A percentile compares a stretch with the other conserved stretches of the same genome.
Evolutionary conservation across 2,113 vertebrate genomes (phyloP).

Genomic region (Zosterops hypoxanthus): DNA sequence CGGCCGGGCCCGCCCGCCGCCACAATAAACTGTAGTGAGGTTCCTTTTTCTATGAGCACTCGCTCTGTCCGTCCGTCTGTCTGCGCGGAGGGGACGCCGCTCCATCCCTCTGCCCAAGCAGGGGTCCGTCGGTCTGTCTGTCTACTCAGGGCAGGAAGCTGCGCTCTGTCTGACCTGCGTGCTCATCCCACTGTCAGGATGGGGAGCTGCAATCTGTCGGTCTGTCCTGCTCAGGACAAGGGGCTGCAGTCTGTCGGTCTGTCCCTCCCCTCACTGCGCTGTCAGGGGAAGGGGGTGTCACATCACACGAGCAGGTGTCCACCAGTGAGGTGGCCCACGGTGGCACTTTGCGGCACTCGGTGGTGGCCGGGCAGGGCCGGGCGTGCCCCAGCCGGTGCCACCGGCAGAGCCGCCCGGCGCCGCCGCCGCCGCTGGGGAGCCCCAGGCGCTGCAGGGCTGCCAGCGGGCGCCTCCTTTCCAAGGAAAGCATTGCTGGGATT

Average conservation of each 20-base stretch:
- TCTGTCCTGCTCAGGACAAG: too few species aligned
- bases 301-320: fast-evolving
- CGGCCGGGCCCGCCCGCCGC: neutral
- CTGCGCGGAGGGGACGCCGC: too few species aligned
- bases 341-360: too few species aligned
- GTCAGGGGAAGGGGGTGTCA: too few species aligned
- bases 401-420: neutral
- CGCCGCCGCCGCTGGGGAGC: fast-evolving
- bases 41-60: constrained; percentile 12
- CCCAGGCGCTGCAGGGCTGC: neutral
- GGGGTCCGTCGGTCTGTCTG: neutral
- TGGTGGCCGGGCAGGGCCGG: neutral
- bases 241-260: too few species aligned
- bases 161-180: too few species aligned
- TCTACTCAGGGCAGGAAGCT: neutral
- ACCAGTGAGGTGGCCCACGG: neutral
- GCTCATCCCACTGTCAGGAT: neutral
- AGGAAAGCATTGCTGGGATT: neutral
- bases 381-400: neutral
- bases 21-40: constrained; percentile 45
- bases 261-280: neutral
- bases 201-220: too few species aligned
- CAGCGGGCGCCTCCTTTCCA: neutral
- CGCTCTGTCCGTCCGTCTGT: too few species aligned
- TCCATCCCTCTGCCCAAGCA: too few species aligned